Percentiles rank a stretch among this genome's conserved stretches.
These are phyloP conservation scores for Dendrolimus kikuchii DNA, from an alignment of 1,140 invertebrate genomes.

Conservation along the genomic window DNA sequence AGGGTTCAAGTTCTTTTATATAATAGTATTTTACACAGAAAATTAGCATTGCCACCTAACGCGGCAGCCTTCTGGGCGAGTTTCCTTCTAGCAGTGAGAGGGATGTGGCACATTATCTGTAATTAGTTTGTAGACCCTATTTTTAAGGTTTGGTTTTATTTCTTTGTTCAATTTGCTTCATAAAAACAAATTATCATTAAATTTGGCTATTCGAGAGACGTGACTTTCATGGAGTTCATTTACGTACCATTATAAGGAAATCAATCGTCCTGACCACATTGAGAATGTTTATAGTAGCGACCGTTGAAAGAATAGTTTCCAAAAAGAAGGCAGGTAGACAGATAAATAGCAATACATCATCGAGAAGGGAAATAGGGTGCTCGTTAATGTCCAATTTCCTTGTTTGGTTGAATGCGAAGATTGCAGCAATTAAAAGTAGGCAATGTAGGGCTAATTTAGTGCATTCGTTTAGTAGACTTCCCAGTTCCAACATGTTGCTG, in stretches of 20 bases:
- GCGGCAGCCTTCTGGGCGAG: no score
- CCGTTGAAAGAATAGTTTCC: slow-evolving; percentile 77
- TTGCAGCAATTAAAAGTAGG: slow-evolving; percentile 71
- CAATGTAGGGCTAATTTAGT: slow-evolving; percentile 68
- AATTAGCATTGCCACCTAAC: no score
- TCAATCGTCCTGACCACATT: slow-evolving; percentile 71
- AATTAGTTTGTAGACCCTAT: no score
- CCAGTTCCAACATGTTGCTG: slow-evolving; percentile 57
- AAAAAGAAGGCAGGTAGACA: slow-evolving; percentile 83
- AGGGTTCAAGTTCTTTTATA: no score
- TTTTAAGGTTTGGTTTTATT: no score
- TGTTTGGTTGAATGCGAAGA: slow-evolving; percentile 75
- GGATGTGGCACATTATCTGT: no score
- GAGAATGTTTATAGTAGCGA: slow-evolving; percentile 73
- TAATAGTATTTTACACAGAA: no score
- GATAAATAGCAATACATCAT: slow-evolving; percentile 80
- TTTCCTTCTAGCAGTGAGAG: no score
- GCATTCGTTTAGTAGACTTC: slow-evolving; percentile 61
- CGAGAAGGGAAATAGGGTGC: slow-evolving; percentile 78
- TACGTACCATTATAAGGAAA: slow-evolving; percentile 73
- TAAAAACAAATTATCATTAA: no score
- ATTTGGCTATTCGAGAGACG: no score
- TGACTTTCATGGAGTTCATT: no score
- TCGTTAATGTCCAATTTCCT: slow-evolving; percentile 77
- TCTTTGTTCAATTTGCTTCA: no score